Evolutionary conservation across 2,888 invertebrate genomes (phyloP).

Genomic region (Orgyia antiqua): DNA sequence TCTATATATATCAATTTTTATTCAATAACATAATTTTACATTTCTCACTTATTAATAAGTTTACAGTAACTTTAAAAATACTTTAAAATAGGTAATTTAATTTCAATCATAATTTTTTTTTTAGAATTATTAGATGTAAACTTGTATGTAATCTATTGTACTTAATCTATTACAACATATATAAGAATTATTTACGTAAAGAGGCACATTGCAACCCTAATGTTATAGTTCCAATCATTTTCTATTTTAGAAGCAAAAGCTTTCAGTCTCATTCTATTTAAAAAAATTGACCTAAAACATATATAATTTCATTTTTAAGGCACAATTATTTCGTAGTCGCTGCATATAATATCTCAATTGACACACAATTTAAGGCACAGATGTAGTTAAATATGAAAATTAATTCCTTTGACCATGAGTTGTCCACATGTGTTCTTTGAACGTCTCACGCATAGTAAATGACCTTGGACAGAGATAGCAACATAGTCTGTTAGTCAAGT

Average conservation of each 20-base stretch:
- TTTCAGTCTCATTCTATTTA: conserved; percentile 26
- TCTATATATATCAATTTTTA: too few relatives aligned
- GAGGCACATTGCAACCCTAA: too few relatives aligned
- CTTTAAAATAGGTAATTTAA: too few relatives aligned
- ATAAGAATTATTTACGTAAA: too few relatives aligned
- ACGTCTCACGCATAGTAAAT: conserved; percentile 83
- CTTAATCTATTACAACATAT: too few relatives aligned
- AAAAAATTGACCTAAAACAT: conserved; percentile 15
- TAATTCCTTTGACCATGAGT: conserved; percentile 81
- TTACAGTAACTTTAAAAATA: too few relatives aligned
- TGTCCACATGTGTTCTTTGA: conserved; percentile 84
- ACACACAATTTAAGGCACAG: conserved; percentile 55
- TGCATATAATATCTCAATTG: conserved; percentile 24
- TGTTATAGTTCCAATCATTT: conserved; percentile 9
- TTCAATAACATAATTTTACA: too few relatives aligned
- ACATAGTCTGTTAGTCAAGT: conserved; percentile 81
- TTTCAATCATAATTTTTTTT: too few relatives aligned
- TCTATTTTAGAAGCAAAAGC: conserved; percentile 19
- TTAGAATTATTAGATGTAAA: too few relatives aligned
- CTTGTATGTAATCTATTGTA: too few relatives aligned
- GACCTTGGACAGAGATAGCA: conserved; percentile 83
- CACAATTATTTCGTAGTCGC: conserved; percentile 19
- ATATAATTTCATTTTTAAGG: conserved; percentile 20
- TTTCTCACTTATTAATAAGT: too few relatives aligned
- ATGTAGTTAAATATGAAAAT: conserved; percentile 26